phyloP scores from a whole-genome alignment of 2,888 invertebrate species.

The Meteorus cinctellus region DNA sequence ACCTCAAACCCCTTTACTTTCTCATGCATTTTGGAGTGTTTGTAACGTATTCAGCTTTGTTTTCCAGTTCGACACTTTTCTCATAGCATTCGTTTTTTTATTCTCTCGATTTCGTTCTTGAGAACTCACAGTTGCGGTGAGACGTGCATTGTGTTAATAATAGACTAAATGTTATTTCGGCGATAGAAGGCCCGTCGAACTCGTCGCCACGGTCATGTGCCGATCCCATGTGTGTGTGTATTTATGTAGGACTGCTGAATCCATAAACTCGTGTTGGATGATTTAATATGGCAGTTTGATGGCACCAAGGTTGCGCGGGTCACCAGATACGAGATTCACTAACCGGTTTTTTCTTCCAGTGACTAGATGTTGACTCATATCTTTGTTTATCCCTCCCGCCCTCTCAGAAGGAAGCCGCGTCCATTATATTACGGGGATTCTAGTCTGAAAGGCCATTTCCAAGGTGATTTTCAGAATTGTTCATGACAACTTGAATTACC shows the following conservation, averaged over 20 bases:
- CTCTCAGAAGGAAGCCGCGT: not conserved
- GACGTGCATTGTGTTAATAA: slow-evolving; percentile 34
- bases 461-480: too few relatives aligned
- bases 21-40: not conserved
- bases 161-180: slow-evolving; percentile 25
- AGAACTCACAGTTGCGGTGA: slow-evolving; percentile 11
- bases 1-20: slow-evolving; percentile 25
- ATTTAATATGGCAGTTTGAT: slow-evolving; percentile 31
- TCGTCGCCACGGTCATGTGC: not conserved
- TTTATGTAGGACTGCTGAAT: slow-evolving; percentile 5
- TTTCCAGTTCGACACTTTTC: slow-evolving; percentile 1
- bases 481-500: too few relatives aligned
- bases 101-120: slow-evolving; percentile 18
- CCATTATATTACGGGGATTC: too few relatives aligned
- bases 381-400: not conserved
- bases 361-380: slow-evolving; percentile 22
- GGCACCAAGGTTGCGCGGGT: slow-evolving; percentile 27
- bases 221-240: not conserved
- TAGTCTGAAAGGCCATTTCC: too few relatives aligned
- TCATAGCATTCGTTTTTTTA: slow-evolving; percentile 21
- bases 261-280: slow-evolving; percentile 31
- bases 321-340: not conserved
- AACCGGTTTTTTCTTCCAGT: slow-evolving; percentile 34
- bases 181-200: slow-evolving; percentile 25
- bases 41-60: not conserved